phyloP scores from a whole-genome alignment of 2,888 invertebrate species.

The Callinectes sapidus region DNA sequence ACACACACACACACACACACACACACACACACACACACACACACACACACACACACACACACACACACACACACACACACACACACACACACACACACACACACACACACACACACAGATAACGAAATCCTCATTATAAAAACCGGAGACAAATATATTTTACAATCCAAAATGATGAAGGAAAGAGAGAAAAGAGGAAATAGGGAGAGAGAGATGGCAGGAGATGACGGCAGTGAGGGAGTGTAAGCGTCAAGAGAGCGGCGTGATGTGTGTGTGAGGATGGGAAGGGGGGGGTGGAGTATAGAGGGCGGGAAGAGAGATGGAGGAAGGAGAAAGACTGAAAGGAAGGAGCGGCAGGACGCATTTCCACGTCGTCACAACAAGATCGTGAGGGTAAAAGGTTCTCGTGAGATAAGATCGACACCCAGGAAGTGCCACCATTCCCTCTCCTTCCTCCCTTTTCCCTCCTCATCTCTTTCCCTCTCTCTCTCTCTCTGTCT shows the following conservation, averaged over 20 bases:
- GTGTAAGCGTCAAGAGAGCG: not conserved
- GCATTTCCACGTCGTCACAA: slow-evolving; percentile 42
- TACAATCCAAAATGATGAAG: not conserved
- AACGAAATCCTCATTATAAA: too few relatives aligned
- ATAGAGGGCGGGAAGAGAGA: not conserved
- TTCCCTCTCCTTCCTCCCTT: not conserved
- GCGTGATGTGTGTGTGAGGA: not conserved
- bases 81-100: too few relatives aligned
- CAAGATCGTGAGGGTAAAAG: slow-evolving; percentile 45
- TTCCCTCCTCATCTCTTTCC: slow-evolving; percentile 28
- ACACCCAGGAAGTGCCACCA: not conserved
- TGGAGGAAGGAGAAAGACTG: not conserved
- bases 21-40: too few relatives aligned
- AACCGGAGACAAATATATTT: not conserved
- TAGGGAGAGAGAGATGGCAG: not conserved
- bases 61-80: too few relatives aligned
- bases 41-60: too few relatives aligned
- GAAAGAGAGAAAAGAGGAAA: not conserved
- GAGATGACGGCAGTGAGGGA: not conserved
- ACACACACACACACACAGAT: too few relatives aligned
- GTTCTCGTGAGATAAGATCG: slow-evolving; percentile 47
- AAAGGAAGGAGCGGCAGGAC: not conserved
- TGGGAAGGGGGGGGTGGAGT: not conserved
- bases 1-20: too few relatives aligned
- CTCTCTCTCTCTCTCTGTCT: not conserved